These are phyloP conservation scores for Tachypleus tridentatus DNA, from an alignment of 1,140 invertebrate genomes.

Conservation along the genomic window DNA sequence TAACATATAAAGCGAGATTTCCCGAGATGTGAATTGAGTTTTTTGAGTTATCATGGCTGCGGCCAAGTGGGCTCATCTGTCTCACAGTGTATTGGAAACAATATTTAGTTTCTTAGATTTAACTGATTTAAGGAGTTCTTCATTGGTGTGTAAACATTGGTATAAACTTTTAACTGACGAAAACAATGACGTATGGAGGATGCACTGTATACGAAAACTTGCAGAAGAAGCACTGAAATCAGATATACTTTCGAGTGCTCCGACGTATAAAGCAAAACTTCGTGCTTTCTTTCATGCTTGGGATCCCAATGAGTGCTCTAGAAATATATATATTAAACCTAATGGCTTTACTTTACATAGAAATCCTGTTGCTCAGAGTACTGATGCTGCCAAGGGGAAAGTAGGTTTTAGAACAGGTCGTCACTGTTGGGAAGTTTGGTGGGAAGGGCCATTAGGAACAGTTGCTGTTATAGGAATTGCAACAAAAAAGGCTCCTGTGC, in stretches of 20 bases:
- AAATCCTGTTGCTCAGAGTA: constrained; percentile 97
- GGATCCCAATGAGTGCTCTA: constrained; percentile 93
- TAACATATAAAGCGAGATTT: no score
- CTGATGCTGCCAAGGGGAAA: constrained; percentile 89
- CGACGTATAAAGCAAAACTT: constrained; percentile 87
- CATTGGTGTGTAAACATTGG: constrained; percentile 89
- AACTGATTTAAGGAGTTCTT: constrained; percentile 72
- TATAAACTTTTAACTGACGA: constrained; percentile 79
- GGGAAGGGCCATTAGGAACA: constrained; percentile 94
- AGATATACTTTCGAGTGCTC: constrained; percentile 74
- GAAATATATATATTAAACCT: constrained; percentile 92
- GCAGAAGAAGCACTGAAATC: constrained; percentile 84
- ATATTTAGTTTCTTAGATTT: constrained; percentile 88
- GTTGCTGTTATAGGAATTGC: constrained; percentile 91
- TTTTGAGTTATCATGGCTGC: constrained; percentile 18
- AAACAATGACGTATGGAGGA: constrained; percentile 90
- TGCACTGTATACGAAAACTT: constrained; percentile 74
- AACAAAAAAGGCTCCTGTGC: constrained; percentile 79
- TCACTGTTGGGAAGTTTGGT: constrained; percentile 97
- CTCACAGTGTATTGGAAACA: constrained; percentile 74
- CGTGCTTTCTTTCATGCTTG: constrained; percentile 90
- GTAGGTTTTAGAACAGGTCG: constrained; percentile 82
- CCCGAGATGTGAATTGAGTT: constrained; percentile 1
- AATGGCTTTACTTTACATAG: constrained; percentile 95
- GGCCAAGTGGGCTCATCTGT: constrained; percentile 34